Base-by-base conservation (phyloP, 2,888 invertebrate species). In the Trissolcus japonicus region DNA sequence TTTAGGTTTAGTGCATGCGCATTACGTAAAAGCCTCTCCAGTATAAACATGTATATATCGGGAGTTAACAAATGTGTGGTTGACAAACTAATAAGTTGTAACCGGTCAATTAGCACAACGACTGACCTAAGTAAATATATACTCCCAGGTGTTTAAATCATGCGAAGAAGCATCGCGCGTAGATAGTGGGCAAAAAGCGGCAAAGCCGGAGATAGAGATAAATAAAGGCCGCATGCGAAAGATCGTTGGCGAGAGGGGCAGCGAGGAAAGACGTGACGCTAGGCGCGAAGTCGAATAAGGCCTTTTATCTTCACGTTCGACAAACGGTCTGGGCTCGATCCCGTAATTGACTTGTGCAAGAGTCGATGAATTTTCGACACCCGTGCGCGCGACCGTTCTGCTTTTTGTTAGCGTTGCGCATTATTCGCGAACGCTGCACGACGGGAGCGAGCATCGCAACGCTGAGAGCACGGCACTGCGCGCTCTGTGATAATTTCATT, bases 61-160 rank as follows among this genome's bases (percentile, higher is more conserved):
- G 11, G 35, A 35, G 9, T 35, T 35, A 35, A 35, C 35, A 35
- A 35, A 35, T 14, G 79, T 66, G n/a, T 68, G 60, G 75, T 82
- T 82, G 82, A 82, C 83, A 82, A 80, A 83, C 84, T 86, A 85
- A 86, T 87, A 86, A 86, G 84, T 86, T 82, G 81, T 83, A 86
- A 85, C 84, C 83, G 83, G 86, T 86, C 83, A 87, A 87, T 87
- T 86, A 87, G 83, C 84, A 82, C 78, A 80, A 80, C 78, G 65
- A 57, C 78, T 79, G 84, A 85, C 87, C 87, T 86, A 86, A 86
- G 80, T 81, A 87, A 87, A 87, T 83, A 86, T 80, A 35, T 35
- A 35, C 35, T 80, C 83, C 83, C 84, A 86, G 86, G 86, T 87
- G 85, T 86, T 86, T 84, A 83, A 85, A 85, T 83, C 83, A 81